Evolutionary conservation across 2,888 invertebrate genomes (phyloP).

Genomic region (Zaprionus lineosus): DNA sequence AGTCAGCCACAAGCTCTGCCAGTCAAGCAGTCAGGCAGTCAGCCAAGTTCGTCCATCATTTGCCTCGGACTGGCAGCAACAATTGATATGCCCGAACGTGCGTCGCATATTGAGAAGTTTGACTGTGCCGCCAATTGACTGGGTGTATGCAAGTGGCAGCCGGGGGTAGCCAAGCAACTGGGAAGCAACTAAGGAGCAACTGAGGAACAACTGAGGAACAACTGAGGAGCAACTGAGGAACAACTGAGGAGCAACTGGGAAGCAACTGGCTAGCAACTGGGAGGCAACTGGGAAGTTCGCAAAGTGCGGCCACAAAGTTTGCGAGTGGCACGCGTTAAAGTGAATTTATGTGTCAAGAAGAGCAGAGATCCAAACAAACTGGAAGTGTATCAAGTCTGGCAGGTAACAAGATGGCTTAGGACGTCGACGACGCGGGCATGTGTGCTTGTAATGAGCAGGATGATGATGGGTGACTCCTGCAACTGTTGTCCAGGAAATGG

Average conservation of each 20-base stretch:
- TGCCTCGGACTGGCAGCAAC: constrained; percentile 70
- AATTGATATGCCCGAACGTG: constrained; percentile 78
- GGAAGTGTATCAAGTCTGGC: constrained; percentile 24
- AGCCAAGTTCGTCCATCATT: constrained; percentile 58
- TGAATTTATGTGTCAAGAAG: constrained; percentile 45
- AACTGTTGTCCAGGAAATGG: constrained; percentile 44
- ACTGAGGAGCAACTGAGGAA: background rate
- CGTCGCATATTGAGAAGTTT: constrained; percentile 49
- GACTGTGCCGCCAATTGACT: constrained; percentile 61
- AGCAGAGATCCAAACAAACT: constrained; percentile 9
- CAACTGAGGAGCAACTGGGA: background rate
- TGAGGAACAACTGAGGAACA: background rate
- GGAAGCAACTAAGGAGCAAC: background rate
- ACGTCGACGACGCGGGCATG: too few species aligned
- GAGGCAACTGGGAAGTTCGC: constrained; percentile 29
- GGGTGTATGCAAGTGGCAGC: constrained; percentile 53
- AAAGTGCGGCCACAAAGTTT: constrained; percentile 56
- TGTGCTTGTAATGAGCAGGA: background rate
- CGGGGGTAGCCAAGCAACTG: background rate
- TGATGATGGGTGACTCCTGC: too few species aligned
- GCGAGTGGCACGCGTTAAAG: constrained; percentile 60
- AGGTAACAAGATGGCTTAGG: too few species aligned
- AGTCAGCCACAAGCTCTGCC: constrained; percentile 10
- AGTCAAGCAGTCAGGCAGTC: constrained; percentile 17
- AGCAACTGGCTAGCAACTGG: background rate